These are phyloP conservation scores for Anguilla rostrata DNA, from an alignment of 2,113 vertebrate species.

Conservation along the genomic window DNA sequence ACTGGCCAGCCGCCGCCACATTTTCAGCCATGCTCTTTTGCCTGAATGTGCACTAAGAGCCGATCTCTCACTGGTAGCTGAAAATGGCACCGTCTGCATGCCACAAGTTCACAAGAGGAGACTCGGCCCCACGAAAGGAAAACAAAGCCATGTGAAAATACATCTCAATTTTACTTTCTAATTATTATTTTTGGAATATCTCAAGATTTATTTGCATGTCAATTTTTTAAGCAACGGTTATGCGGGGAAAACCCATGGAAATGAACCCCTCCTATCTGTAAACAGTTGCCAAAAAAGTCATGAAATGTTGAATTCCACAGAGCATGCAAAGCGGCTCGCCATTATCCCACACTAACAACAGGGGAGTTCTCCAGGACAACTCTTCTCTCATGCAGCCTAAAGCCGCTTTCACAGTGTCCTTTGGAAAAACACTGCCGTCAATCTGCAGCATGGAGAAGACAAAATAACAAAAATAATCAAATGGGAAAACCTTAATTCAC, in stretches of 20 bases:
- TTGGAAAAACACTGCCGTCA: not conserved
- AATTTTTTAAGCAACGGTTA: not conserved
- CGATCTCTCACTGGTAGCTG: not conserved
- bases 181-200: not conserved
- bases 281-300: not conserved
- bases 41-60: not conserved
- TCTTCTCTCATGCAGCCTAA: not conserved
- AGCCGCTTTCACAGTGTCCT: not conserved
- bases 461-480: not conserved
- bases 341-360: not conserved
- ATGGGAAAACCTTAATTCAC: not conserved
- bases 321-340: not conserved
- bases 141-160: not conserved
- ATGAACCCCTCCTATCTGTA: not conserved
- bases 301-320: not conserved
- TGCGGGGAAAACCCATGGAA: not conserved
- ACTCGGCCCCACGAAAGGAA: not conserved
- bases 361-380: not conserved
- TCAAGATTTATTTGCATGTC: not conserved
- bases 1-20: not conserved
- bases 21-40: not conserved
- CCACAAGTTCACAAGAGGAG: not conserved
- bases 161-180: not conserved
- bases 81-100: not conserved
- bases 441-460: not conserved